A percentile compares a stretch with the other conserved stretches of the same genome.
Conservation (phyloP, 2,113 vertebrate species). For the Smithornis capensis region DNA sequence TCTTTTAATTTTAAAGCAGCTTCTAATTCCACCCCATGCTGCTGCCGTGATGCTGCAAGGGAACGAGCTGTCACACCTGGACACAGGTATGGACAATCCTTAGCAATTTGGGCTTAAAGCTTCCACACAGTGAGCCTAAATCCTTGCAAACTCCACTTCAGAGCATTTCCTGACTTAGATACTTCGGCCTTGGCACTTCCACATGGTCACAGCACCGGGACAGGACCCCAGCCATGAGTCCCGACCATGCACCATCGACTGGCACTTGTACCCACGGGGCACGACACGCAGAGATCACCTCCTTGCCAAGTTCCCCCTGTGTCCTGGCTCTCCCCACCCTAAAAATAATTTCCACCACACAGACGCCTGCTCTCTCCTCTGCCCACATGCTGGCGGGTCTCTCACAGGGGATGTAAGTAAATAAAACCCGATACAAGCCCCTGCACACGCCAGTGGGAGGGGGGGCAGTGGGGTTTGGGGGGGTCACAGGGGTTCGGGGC, state of each 20-base stretch:
- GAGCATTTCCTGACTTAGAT: not conserved
- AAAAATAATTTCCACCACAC: not conserved
- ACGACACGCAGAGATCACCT: fast-evolving
- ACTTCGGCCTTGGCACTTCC: fast-evolving
- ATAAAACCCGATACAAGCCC: not conserved
- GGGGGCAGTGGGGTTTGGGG: fast-evolving
- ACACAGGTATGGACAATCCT: fast-evolving
- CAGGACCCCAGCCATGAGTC: fast-evolving
- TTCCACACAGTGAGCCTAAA: not conserved
- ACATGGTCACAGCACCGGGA: fast-evolving
- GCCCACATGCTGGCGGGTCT: fast-evolving
- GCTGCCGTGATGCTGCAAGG: fast-evolving
- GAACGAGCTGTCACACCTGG: fast-evolving
- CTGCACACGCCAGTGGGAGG: fast-evolving
- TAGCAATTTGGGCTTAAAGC: not conserved
- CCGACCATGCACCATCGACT: fast-evolving
- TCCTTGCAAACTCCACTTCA: not conserved
- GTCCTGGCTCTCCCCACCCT: not conserved
- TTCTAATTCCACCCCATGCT: not conserved
- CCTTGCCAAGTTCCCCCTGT: fast-evolving
- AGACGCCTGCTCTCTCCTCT: fast-evolving
- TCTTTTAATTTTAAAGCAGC: not conserved
- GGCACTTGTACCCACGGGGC: fast-evolving
- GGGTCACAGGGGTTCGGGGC: fast-evolving
- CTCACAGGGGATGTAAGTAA: not conserved